A percentile compares a stretch with the other conserved stretches of the same genome.
These are phyloP conservation scores for Ovis aries DNA, from an alignment of 2,113 vertebrate genomes.

Conservation along the genomic window ARS-UI_Ramb_v3.0 NC_056056.1:65686001-65686500, in stretches of 20 bases:
- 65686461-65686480: not conserved
- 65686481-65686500: not conserved
- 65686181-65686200: not conserved
- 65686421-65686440: not conserved
- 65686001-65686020: not conserved
- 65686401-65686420: not conserved
- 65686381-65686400: not conserved
- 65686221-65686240: not conserved
- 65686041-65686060: not conserved
- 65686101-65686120: not conserved
- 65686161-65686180: not conserved
- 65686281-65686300: not conserved
- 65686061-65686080: not conserved
- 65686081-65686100: not conserved
- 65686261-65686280: not conserved
- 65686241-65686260: not conserved
- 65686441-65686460: not conserved
- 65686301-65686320: not conserved
- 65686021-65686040: not conserved
- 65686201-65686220: not conserved
- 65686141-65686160: not conserved
- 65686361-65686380: not conserved
- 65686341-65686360: not conserved
- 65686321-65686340: not conserved
- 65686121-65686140: not conserved